Conservation (phyloP, 2,113 vertebrate genomes). For the Epinephelus lanceolatus region DNA sequence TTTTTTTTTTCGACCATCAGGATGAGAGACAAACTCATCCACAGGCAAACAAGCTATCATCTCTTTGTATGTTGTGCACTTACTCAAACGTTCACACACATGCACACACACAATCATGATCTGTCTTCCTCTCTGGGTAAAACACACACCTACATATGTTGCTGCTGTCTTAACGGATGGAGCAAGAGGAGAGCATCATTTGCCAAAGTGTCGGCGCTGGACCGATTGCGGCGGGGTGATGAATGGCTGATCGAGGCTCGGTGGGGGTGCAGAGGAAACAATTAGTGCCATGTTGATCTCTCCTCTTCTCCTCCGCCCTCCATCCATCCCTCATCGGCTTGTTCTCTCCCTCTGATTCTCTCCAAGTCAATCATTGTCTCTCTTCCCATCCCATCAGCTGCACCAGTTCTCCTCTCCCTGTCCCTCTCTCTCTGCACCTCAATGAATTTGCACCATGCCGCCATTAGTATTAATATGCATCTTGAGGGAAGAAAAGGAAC, state of each 20-base stretch:
- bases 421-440: conserved; percentile 1
- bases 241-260: conserved; percentile 75
- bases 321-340: conserved; percentile 52
- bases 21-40: conserved; percentile 32
- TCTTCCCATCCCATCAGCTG: conserved; percentile 38
- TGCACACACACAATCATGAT: background rate
- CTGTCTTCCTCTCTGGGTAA: conserved; percentile 30
- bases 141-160: conserved; percentile 60
- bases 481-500: conserved; percentile 44
- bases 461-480: conserved; percentile 72
- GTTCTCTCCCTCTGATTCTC: conserved; percentile 21
- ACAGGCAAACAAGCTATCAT: conserved; percentile 15
- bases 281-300: conserved; percentile 83
- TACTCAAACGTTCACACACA: conserved; percentile 6
- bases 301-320: conserved; percentile 58
- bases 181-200: conserved; percentile 75
- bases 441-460: conserved; percentile 57
- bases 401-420: background rate
- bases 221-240: conserved; percentile 80
- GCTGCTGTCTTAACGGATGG: conserved; percentile 65
- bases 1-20: background rate
- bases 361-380: conserved; percentile 52
- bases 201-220: conserved; percentile 74
- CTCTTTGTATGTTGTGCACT: conserved; percentile 40
- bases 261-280: conserved; percentile 78